These are phyloP conservation scores for Thereva unica DNA, from an alignment of 2,888 invertebrate species.

Conservation along the genomic window DNA sequence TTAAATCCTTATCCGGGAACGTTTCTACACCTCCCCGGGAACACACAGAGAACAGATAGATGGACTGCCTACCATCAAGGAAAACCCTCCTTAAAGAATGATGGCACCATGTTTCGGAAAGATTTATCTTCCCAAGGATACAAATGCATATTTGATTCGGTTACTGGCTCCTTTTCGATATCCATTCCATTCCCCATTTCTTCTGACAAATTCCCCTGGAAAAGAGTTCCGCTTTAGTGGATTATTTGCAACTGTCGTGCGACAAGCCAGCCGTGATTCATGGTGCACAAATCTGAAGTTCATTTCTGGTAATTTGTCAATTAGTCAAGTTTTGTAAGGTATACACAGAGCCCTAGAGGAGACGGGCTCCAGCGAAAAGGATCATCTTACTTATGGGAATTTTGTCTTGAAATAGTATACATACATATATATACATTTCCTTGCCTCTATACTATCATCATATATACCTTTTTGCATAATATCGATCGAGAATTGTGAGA, in stretches of 20 bases:
- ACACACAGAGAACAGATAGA: background rate
- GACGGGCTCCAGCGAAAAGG: too few relatives aligned
- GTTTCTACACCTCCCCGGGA: conserved; percentile 1
- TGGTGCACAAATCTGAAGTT: conserved; percentile 38
- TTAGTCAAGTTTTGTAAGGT: conserved; percentile 31
- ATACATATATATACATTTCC: too few relatives aligned
- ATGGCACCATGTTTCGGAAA: background rate
- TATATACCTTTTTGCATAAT: too few relatives aligned
- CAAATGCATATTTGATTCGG: conserved; percentile 40
- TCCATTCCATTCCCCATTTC: conserved; percentile 16
- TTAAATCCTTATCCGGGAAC: background rate
- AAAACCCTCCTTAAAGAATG: background rate
- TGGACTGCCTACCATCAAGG: background rate
- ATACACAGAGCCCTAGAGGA: too few relatives aligned
- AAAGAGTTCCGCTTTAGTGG: conserved; percentile 17
- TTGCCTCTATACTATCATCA: too few relatives aligned
- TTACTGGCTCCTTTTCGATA: background rate
- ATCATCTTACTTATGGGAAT: too few relatives aligned
- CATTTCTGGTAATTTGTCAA: conserved; percentile 40
- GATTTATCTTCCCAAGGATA: conserved; percentile 37
- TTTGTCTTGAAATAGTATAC: too few relatives aligned
- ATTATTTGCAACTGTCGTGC: conserved; percentile 14
- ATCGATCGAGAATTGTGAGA: too few relatives aligned
- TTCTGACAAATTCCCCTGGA: conserved; percentile 23
- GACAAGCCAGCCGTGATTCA: conserved; percentile 25